Evolutionary conservation across 1,140 invertebrate species (phyloP), one percentile per base, ranked within the genome.

Genomic region (Cheumatopsyche charites): DNA sequence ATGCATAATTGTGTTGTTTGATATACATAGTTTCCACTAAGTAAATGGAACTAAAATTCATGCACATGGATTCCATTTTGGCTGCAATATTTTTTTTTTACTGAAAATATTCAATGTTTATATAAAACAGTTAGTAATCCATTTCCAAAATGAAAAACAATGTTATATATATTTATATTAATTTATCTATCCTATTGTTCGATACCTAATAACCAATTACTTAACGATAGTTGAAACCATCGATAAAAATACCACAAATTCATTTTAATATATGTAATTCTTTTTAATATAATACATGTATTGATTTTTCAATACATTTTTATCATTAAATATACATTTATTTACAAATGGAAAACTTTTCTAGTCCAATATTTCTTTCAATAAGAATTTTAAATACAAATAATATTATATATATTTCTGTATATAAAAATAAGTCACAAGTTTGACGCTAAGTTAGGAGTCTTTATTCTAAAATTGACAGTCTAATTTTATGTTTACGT

Each of bases 341-440:
- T 42, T 17, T 26, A 66, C n/a, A 23, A 21, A 63, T 63, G 13
- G 58, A 62, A 62, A 36, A 62, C 26, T 25, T 21, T n/a, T n/a
- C n/a, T 49, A 19, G 13, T 19, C 3, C 5, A 4, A 15, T 13
- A 15, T 6, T 61, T 13, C 15, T 45, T 65, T 45, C 36, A 47
- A 15, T 29, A 49, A 49, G 17, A 49, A 52, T 41, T 6, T 41
- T 67, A 67, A 15, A 15, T 67, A 49, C 43, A 52, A 67, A 67
- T 67, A 67, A 52, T 67, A 17, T 49, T 36, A 17, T 25, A 23
- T 21, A 52, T 21, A 52, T 19, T 19, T 47, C 62, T 68, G 67
- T 70, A 68, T 75, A 75, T 69, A 75, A 75, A 75, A 75, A 75
- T 75, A 75, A 73, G 72, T 75, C 72, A 75, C 74, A 69, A 75